Evolutionary conservation across 2,797 vertebrate species (phyloP), one percentile per base, ranked within the genome.

Genomic region (Sebastes hopkinsi): DNA sequence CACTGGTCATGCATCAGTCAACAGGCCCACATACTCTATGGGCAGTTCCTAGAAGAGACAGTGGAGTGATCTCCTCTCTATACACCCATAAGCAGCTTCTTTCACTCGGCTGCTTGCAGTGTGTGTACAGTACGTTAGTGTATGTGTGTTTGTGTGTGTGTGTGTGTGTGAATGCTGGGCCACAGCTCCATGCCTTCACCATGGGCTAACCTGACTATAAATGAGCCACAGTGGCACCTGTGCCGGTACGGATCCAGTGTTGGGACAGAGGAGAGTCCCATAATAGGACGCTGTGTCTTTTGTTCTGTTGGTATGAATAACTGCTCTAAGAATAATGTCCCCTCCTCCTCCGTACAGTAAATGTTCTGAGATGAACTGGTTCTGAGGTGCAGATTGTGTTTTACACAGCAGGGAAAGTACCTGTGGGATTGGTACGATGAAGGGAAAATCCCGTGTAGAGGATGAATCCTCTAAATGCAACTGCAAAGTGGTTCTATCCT

Each of bases 181-280:
- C 58, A 46, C 50, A 82, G 77, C 74, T 86, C 85, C 88, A 88
- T 92, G 87, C 81, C 82, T 88, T 67, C 18, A 79, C 75, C 76
- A 85, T 90, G 78, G 87, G 70, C 82, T 89, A 86, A 90, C 89
- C 86, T 88, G 88, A 75, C 86, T 91, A 89, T 90, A 92, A 91
- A 93, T 89, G 88, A 88, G 83, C 60, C 22, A 3, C 71, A 46
- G 82, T 80, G 65, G 73, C 92, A 93, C 92, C 83, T 90, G 89
- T 90, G 91, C 69, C 36, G 55, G 82, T 88, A 50, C 62, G 72
- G 86, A 87, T 88, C 84, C 80, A 82, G 74, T 79, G 74, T 86
- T 71, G 25, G 82, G 86, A 81, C 80, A 88, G 76, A 71, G 76
- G 66, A 84, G 69, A 83, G 85, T 83, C 83, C 88, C 75, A 84